Conservation (phyloP, 2,797 vertebrate genomes). For the Coregonus sp. region DNA sequence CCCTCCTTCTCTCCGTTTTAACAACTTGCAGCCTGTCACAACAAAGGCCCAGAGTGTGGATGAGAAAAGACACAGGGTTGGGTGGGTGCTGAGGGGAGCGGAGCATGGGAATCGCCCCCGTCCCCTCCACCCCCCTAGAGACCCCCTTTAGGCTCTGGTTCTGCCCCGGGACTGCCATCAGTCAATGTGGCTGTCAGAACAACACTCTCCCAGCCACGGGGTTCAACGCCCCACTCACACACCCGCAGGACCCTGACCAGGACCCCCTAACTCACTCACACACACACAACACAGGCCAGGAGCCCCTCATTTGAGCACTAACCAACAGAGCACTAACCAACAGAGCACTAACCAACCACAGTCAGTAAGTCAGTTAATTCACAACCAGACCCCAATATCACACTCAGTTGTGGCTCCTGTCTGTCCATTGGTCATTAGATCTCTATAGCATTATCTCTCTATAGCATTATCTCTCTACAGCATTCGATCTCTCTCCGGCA, state of each 20-base stretch:
- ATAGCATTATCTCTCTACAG: too few relatives aligned
- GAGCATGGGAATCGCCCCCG: slow-evolving; percentile 80
- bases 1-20: slow-evolving; percentile 58
- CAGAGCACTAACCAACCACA: neutral
- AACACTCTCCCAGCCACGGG: slow-evolving; percentile 19
- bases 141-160: slow-evolving; percentile 30
- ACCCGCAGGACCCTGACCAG: slow-evolving; percentile 9
- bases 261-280: slow-evolving; percentile 14
- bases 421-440: neutral
- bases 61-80: slow-evolving; percentile 18
- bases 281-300: neutral
- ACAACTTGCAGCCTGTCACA: slow-evolving; percentile 77
- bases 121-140: slow-evolving; percentile 21
- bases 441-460: neutral
- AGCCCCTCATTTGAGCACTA: neutral
- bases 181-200: slow-evolving; percentile 56
- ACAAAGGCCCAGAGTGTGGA: slow-evolving; percentile 72
- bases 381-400: slow-evolving; percentile 13
- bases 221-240: slow-evolving; percentile 16
- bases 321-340: neutral
- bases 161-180: slow-evolving; percentile 49
- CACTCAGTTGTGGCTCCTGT: neutral
- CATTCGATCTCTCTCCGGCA: too few relatives aligned
- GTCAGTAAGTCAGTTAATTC: neutral
- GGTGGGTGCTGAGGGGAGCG: slow-evolving; percentile 70